Evolutionary conservation across 2,113 vertebrate genomes (phyloP), one percentile per base, ranked within the genome.

Genomic region (Tyto alba): DNA sequence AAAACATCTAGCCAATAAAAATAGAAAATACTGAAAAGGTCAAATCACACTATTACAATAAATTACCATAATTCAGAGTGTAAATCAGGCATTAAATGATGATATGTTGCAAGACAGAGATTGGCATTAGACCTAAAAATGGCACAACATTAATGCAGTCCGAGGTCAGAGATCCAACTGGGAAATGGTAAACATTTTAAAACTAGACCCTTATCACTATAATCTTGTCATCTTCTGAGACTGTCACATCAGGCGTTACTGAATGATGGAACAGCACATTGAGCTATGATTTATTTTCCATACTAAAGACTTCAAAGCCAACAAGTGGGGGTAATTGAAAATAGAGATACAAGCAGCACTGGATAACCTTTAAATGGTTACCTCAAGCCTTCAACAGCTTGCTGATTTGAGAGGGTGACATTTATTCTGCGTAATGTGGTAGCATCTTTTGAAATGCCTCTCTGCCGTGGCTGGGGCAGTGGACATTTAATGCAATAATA

Each of bases 1-100:
- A 21, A 95, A 97, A 90, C 89, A 95, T 59, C 95, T 85, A 97
- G 93, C 97, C 97, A 97, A 97, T 97, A 97, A 97, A 97, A 98
- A n/a, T 27, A 97, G 93, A 94, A 97, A 98, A 98, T 95, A 97
- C 96, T 95, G 96, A 91, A 98, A 98, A 98, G 98, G 97, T 98
- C 94, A 94, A 89, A 95, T 93, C 86, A 79, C 72, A 82, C 92
- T 59, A 98, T 98, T 98, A 97, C 93, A 98, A 98, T 98, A 98
- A 98, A 98, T 98, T 98, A 97, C 96, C 98, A 98, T 98, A 97
- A 97, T 94, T 97, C 96, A 95, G 95, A 94, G 93, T 72, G 76
- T 91, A 96, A 96, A 96, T 88, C 82, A 53, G 94, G 75, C 97
- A 97, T 98, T 98, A 93, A 96, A 94, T 97, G 96, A 98, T 96